Conservation (phyloP, 2,113 vertebrate genomes). For the Seriola dumerili region DNA sequence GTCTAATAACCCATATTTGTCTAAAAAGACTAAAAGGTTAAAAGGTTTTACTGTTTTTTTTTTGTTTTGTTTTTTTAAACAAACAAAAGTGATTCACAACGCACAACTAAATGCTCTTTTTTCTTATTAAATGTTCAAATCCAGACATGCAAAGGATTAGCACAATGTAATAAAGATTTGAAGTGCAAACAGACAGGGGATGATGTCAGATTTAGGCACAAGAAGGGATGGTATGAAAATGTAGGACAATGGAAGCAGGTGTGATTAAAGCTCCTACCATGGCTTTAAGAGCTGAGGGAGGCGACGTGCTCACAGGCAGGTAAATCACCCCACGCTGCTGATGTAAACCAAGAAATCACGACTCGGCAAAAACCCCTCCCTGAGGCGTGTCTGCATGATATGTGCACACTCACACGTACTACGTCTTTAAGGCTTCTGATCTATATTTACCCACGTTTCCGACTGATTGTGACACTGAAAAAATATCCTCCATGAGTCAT, state of each 20-base stretch:
- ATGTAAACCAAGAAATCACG: slow-evolving; percentile 54
- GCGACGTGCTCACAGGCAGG: slow-evolving; percentile 75
- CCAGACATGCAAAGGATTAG: not conserved
- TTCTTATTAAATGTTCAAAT: not conserved
- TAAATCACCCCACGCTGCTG: slow-evolving; percentile 44
- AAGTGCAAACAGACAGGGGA: not conserved
- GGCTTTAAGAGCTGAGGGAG: slow-evolving; percentile 38
- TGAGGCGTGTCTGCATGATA: slow-evolving; percentile 54
- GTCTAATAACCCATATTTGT: not conserved
- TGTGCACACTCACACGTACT: slow-evolving; percentile 78
- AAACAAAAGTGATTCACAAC: not conserved
- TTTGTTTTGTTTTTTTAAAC: not conserved
- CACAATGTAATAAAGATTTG: not conserved
- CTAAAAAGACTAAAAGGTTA: not conserved
- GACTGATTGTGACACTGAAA: slow-evolving; percentile 66
- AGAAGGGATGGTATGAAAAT: not conserved
- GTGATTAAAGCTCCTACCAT: slow-evolving; percentile 36
- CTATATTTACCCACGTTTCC: slow-evolving; percentile 80
- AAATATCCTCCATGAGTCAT: slow-evolving; percentile 69
- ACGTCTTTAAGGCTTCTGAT: slow-evolving; percentile 62
- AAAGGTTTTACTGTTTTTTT: not conserved
- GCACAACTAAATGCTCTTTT: not conserved
- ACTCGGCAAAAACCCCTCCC: slow-evolving; percentile 57
- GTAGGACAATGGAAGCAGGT: slow-evolving; percentile 17
- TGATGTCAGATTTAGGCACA: slow-evolving; percentile 10